A percentile compares a stretch with the other conserved stretches of the same genome.
Conservation (phyloP, 2,797 vertebrate genomes). For the Crax fasciolata region DNA sequence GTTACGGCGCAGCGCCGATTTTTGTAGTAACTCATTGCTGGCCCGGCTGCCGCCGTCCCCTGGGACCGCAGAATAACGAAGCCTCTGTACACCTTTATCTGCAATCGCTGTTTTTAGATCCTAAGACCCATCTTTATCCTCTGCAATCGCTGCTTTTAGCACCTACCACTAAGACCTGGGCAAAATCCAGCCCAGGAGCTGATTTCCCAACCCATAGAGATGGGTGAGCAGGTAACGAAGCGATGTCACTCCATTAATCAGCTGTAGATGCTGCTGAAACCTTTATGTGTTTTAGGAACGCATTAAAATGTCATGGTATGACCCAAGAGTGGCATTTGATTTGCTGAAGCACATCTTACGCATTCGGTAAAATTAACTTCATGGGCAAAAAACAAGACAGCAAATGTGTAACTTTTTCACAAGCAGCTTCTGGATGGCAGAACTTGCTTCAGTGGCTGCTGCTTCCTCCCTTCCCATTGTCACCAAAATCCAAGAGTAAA, state of each 20-base stretch:
- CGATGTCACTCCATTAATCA: not conserved
- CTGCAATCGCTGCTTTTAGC: accelerated
- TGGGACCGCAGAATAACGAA: accelerated
- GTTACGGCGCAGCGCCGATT: no score
- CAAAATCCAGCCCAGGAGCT: not conserved
- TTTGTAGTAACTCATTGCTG: not conserved
- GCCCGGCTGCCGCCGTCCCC: accelerated
- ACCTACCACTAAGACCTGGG: accelerated
- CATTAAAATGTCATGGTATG: constrained; percentile 49
- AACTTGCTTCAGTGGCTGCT: constrained; percentile 7
- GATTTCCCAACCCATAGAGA: not conserved
- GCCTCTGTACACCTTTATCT: accelerated
- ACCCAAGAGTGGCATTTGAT: constrained; percentile 46
- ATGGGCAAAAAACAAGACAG: constrained; percentile 2
- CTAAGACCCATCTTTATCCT: no score
- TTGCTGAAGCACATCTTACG: constrained; percentile 57
- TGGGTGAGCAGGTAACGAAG: not conserved
- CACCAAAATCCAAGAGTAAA: no score
- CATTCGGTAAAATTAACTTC: not conserved
- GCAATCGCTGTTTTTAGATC: accelerated
- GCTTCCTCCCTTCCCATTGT: not conserved
- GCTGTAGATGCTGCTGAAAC: not conserved
- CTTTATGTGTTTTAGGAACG: not conserved
- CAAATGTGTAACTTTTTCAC: constrained; percentile 29
- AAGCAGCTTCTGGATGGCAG: constrained; percentile 40